Percentiles rank a stretch among this genome's conserved stretches.
Conservation (phyloP, 2,888 invertebrate genomes). For the Acleris emargana region DNA sequence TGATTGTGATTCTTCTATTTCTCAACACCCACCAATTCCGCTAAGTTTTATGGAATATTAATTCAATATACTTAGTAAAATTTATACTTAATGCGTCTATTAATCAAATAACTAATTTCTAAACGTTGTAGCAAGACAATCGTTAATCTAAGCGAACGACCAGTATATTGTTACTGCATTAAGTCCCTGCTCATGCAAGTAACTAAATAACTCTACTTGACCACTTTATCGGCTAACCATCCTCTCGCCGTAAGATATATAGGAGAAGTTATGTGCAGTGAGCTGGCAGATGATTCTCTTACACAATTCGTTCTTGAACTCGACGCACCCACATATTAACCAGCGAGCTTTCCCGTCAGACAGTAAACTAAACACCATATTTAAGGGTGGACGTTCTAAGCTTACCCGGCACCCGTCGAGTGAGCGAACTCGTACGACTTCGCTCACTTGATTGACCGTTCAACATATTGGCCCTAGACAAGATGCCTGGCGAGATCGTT, state of each 20-base stretch:
- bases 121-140: slow-evolving; percentile 50
- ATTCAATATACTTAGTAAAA: not conserved
- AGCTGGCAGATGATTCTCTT: not conserved
- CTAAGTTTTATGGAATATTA: not conserved
- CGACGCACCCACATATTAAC: too few relatives aligned
- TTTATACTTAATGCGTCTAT: not conserved
- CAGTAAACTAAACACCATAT: too few relatives aligned
- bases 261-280: slow-evolving; percentile 33
- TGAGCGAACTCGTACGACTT: too few relatives aligned
- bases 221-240: slow-evolving; percentile 63
- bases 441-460: too few relatives aligned
- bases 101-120: not conserved
- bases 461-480: too few relatives aligned
- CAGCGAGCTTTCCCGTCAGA: too few relatives aligned
- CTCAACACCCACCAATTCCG: too few relatives aligned
- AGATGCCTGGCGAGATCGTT: too few relatives aligned
- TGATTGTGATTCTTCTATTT: too few relatives aligned
- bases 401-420: too few relatives aligned
- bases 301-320: too few relatives aligned
- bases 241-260: slow-evolving; percentile 49
- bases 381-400: too few relatives aligned
- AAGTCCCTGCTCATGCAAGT: slow-evolving; percentile 47
- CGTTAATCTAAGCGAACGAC: slow-evolving; percentile 60
- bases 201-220: slow-evolving; percentile 57
- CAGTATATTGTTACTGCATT: slow-evolving; percentile 69